A percentile compares a stretch with the other conserved stretches of the same genome.
Conservation (phyloP, 2,797 vertebrate genomes). For the Enteromius viviparus region DNA sequence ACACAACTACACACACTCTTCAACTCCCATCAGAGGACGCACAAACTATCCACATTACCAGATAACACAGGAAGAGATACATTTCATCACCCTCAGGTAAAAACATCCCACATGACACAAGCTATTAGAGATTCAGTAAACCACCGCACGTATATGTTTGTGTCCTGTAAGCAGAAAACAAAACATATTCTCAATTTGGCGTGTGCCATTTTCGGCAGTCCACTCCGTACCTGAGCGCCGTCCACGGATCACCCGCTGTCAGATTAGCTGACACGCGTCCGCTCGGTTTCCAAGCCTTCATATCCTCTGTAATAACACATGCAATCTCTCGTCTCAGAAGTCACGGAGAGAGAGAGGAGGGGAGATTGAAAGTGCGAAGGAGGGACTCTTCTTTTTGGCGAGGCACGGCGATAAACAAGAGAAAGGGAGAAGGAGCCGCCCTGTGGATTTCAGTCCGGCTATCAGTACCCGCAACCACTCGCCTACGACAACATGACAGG, state of each 20-base stretch:
- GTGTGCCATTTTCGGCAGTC: slow-evolving; percentile 5
- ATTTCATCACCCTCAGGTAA: slow-evolving; percentile 39
- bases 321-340: slow-evolving; percentile 41
- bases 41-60: slow-evolving; percentile 41
- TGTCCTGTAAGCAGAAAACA: slow-evolving; percentile 31
- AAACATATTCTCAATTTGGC: slow-evolving; percentile 43
- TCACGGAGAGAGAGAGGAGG: not conserved
- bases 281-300: slow-evolving; percentile 10
- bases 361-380: slow-evolving; percentile 15
- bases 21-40: slow-evolving; percentile 23
- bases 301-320: slow-evolving; percentile 22
- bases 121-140: slow-evolving; percentile 41
- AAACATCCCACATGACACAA: slow-evolving; percentile 26
- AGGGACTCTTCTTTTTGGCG: slow-evolving; percentile 35
- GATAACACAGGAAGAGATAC: slow-evolving; percentile 35
- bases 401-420: slow-evolving; percentile 48
- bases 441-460: slow-evolving; percentile 76
- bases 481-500: slow-evolving; percentile 90
- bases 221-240: slow-evolving; percentile 26
- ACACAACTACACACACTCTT: slow-evolving; percentile 41
- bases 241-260: slow-evolving; percentile 31
- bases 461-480: slow-evolving; percentile 77
- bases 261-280: slow-evolving; percentile 42
- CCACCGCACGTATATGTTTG: slow-evolving; percentile 22
- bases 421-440: slow-evolving; percentile 63